Conservation (phyloP, 2,888 invertebrate species). For the Archips crataeganus region DNA sequence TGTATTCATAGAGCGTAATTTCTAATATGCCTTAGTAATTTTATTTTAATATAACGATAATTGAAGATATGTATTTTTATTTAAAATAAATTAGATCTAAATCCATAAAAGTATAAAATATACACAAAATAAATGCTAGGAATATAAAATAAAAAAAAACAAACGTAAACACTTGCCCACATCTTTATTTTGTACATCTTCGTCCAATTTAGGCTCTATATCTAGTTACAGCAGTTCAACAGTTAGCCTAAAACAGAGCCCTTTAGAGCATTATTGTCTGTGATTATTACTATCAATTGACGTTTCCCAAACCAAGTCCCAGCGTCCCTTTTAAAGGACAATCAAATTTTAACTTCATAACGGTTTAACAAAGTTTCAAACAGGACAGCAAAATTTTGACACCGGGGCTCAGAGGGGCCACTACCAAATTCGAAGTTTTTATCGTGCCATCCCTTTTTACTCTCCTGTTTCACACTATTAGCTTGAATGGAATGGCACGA, state of each 20-base stretch:
- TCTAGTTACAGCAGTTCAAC: conserved; percentile 21
- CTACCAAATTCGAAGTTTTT: too few relatives aligned
- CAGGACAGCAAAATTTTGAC: conserved; percentile 1
- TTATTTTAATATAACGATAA: conserved; percentile 33
- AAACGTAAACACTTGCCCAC: conserved; percentile 39
- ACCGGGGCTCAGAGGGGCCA: neutral
- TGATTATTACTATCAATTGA: conserved; percentile 38
- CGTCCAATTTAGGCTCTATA: conserved; percentile 8
- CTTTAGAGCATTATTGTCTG: conserved; percentile 45
- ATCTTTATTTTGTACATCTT: conserved; percentile 50
- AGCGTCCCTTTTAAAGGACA: neutral
- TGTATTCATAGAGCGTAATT: conserved; percentile 24
- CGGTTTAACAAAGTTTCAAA: conserved; percentile 8
- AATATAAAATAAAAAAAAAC: conserved; percentile 7
- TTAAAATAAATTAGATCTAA: neutral
- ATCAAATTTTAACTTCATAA: conserved; percentile 7
- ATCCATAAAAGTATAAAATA: neutral
- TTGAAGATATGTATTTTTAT: neutral
- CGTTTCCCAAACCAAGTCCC: conserved; percentile 21
- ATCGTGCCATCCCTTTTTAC: too few relatives aligned
- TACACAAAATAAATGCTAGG: neutral
- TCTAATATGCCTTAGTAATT: conserved; percentile 40
- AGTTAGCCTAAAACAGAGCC: conserved; percentile 24
- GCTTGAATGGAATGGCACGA: too few relatives aligned
- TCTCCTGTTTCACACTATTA: too few relatives aligned